Base-by-base conservation (phyloP, 2,888 invertebrate genomes). In the Agriopis leucophaearia region DNA sequence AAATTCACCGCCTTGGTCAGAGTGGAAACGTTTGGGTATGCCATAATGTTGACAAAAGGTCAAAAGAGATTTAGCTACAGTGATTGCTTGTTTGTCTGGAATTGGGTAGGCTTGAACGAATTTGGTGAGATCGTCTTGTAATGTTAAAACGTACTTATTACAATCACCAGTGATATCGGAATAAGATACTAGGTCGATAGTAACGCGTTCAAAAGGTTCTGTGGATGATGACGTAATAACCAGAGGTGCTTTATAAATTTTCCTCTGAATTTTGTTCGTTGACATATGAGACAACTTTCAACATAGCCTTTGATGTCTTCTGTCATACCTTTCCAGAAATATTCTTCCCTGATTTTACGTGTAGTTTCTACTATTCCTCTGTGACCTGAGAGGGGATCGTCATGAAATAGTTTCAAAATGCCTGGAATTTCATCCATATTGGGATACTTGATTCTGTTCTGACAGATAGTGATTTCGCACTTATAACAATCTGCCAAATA, bases 1-100 rank as follows among this genome's bases (percentile, higher is more conserved):
- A 48, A 83, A 83, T 73, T 82, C 81, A 1, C 77, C 76, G 9
- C 81, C 83, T 78, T 82, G 81, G 54, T 82, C 81, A 0, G 82
- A 58, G 27, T 81, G 84, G 27, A 83, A 80, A 8, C 82, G 62
- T 66, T 80, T 81, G 1, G 81, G 82, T 4, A 82, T 70, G 10
- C 81, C 81, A 45, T 73, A 83, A 42, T 83, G 81, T 78, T 82
- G 81, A 42, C 81, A 84, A 56, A 82, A 83, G 16, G 70, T 52
- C 0, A 84, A 35, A 16, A 83, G 52, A 36, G 73, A n/a, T 70
- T 76, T 75, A 8, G 81, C 82, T 7, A 83, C 73, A 7, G 81
- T 83, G 8, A 70, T 16, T 0, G 80, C 76, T 78, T 83, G 74
- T 75, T 83, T 82, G 35, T 85, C 77, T 0, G 77, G 77, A 36